Percentiles rank a stretch among this genome's conserved stretches.
Evolutionary conservation across 2,797 vertebrate species (phyloP).

Genomic region (Halcyon chelicuti): DNA sequence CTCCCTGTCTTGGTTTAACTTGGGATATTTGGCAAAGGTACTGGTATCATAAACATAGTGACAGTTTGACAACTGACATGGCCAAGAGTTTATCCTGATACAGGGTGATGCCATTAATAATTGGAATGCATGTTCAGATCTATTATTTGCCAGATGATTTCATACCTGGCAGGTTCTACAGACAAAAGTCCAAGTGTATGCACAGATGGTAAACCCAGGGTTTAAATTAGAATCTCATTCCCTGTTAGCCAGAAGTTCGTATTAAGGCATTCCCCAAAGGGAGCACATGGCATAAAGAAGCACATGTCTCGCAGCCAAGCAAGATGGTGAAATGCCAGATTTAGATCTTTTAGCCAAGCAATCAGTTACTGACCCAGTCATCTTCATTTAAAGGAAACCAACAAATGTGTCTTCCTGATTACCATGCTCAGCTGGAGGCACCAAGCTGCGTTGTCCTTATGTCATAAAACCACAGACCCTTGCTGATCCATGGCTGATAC

Average conservation of each 20-base stretch:
- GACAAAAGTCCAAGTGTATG: constrained; percentile 38
- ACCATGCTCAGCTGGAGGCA: constrained; percentile 30
- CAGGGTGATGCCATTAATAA: constrained; percentile 27
- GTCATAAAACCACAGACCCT: constrained; percentile 7
- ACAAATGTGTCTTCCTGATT: constrained; percentile 33
- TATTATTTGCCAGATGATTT: constrained; percentile 59
- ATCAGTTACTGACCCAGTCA: constrained; percentile 48
- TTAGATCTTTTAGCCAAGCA: constrained; percentile 29
- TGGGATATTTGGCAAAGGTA: neutral
- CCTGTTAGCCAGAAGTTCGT: constrained; percentile 22
- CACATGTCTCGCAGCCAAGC: constrained; percentile 39
- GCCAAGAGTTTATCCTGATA: constrained; percentile 12
- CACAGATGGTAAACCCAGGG: constrained; percentile 48
- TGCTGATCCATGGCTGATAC: neutral
- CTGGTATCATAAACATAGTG: neutral
- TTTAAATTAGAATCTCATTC: constrained; percentile 61
- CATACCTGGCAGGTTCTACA: constrained; percentile 52
- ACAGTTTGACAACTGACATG: constrained; percentile 1
- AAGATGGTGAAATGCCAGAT: constrained; percentile 58
- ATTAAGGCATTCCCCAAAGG: constrained; percentile 56
- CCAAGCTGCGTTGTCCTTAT: neutral
- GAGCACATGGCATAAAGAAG: constrained; percentile 32
- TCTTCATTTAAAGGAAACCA: constrained; percentile 46
- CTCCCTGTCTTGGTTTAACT: neutral
- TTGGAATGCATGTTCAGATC: neutral